Evolutionary conservation across 2,113 vertebrate species (phyloP).

Genomic region (Xenotilapia caudafasciata): DNA sequence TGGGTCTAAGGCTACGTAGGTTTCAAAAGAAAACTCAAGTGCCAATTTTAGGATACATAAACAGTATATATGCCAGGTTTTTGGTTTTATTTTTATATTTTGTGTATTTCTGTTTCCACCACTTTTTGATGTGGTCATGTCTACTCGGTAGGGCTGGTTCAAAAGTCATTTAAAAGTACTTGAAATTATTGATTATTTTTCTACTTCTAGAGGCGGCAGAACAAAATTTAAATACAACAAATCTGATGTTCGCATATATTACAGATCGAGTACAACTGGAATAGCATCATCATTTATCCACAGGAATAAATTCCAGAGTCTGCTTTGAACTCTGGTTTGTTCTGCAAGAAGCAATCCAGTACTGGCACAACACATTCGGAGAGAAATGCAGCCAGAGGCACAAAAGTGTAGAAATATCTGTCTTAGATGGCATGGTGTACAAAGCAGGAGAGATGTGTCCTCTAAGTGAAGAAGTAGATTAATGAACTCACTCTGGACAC

Average conservation of each 20-base stretch:
- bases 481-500: not conserved
- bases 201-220: not conserved
- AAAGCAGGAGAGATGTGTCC: not conserved
- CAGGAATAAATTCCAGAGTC: not conserved
- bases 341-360: not conserved
- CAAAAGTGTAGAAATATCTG: not conserved
- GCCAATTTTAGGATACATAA: not conserved
- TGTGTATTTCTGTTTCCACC: conserved; percentile 33
- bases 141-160: not conserved
- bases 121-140: conserved; percentile 8
- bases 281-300: not conserved
- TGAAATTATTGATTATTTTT: rapidly evolving
- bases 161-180: conserved; percentile 18
- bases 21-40: not conserved
- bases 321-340: not conserved
- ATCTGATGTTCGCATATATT: not conserved
- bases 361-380: not conserved
- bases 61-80: not conserved
- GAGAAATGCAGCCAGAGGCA: not conserved
- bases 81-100: not conserved
- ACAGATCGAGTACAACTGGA: not conserved
- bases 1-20: not conserved
- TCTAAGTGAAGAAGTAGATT: rapidly evolving
- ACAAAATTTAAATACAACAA: not conserved
- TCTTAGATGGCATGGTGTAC: not conserved